Conservation (phyloP, 2,888 invertebrate species). For the Phorcus lineatus region DNA sequence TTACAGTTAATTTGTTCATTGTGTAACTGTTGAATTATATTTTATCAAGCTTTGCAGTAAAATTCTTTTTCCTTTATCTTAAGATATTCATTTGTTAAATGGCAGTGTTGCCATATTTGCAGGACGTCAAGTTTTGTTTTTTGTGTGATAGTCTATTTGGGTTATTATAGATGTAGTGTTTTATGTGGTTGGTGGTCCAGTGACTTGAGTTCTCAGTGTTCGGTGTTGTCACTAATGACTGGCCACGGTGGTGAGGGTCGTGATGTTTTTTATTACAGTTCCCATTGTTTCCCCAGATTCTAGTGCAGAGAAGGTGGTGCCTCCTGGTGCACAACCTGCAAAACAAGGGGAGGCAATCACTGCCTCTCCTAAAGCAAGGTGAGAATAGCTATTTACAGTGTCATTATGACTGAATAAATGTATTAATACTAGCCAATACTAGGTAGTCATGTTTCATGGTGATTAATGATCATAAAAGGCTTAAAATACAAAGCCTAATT, state of each 20-base stretch:
- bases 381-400: background rate
- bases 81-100: background rate
- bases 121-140: too few relatives aligned
- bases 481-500: too few relatives aligned
- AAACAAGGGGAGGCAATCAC: constrained; percentile 15
- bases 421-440: background rate
- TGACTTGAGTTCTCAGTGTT: background rate
- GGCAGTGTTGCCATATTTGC: too few relatives aligned
- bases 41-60: too few relatives aligned
- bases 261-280: constrained; percentile 14
- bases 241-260: background rate
- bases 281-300: constrained; percentile 2
- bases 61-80: background rate
- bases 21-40: too few relatives aligned
- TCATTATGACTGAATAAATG: background rate
- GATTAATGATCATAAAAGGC: too few relatives aligned
- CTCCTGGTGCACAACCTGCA: background rate
- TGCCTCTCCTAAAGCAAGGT: constrained; percentile 1
- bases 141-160: background rate
- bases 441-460: too few relatives aligned
- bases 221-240: background rate
- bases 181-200: background rate
- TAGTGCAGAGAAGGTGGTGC: background rate
- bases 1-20: background rate
- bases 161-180: background rate